Conservation (phyloP, 53 echinoderm and acorn worm species). For the Astropecten irregularis region DNA sequence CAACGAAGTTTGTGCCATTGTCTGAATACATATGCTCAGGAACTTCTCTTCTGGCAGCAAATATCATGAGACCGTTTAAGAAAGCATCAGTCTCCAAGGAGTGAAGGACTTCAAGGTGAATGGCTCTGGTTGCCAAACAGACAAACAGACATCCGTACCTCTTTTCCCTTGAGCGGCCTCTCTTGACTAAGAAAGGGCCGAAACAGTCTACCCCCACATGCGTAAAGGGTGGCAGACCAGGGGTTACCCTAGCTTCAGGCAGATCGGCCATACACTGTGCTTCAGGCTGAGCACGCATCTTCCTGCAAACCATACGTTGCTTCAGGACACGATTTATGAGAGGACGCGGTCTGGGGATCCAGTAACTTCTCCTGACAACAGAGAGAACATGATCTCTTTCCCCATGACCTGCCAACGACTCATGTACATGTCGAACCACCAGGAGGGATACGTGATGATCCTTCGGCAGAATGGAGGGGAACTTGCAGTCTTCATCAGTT, state of each 20-base stretch:
- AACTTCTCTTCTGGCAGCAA: background rate
- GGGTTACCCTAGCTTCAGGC: constrained; percentile 53
- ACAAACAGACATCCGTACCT: constrained; percentile 42
- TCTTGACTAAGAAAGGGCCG: constrained; percentile 52
- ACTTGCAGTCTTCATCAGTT: constrained; percentile 27
- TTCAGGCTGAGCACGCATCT: constrained; percentile 21
- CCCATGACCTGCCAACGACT: constrained; percentile 57
- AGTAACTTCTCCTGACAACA: constrained; percentile 57
- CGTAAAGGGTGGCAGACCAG: constrained; percentile 46
- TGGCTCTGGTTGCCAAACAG: constrained; percentile 47
- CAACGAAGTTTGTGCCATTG: constrained; percentile 68
- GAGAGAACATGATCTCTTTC: constrained; percentile 46
- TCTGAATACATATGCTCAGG: constrained; percentile 49
- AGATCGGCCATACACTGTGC: constrained; percentile 64
- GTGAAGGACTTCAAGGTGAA: constrained; percentile 53
- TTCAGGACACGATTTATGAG: constrained; percentile 46
- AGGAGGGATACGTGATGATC: constrained; percentile 39
- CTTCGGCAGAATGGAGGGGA: constrained; percentile 54
- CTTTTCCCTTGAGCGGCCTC: constrained; percentile 29
- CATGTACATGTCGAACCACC: constrained; percentile 1
- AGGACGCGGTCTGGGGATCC: constrained; percentile 51
- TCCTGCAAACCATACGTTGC: constrained; percentile 57
- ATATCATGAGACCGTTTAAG: constrained; percentile 14
- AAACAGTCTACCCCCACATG: constrained; percentile 55
- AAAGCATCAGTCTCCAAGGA: constrained; percentile 70